A percentile compares a stretch with the other conserved stretches of the same genome.
phyloP scores from a whole-genome alignment of 2,888 invertebrate genomes.

The Drosophila pseudotalamancana region DNA sequence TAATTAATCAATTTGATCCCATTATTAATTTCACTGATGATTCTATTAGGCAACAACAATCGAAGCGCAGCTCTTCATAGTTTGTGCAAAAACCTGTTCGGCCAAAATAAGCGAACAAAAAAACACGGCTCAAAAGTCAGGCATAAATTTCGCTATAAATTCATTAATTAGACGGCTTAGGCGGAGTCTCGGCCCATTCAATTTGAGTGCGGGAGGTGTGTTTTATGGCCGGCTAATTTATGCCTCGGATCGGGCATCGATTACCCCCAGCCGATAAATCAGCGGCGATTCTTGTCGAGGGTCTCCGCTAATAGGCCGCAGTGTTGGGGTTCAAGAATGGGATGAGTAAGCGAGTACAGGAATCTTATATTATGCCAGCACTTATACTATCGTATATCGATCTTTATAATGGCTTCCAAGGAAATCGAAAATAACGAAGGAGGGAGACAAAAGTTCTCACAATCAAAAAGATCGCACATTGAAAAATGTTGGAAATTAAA shows the following conservation, averaged over 20 bases:
- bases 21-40: constrained; percentile 64
- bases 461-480: not conserved
- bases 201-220: constrained; percentile 32
- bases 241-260: constrained; percentile 14
- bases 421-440: no score
- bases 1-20: constrained; percentile 71
- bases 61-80: constrained; percentile 27
- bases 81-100: constrained; percentile 43
- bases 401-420: not conserved
- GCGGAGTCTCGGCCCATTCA: not conserved
- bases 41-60: constrained; percentile 60
- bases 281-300: constrained; percentile 8
- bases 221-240: constrained; percentile 49
- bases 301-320: constrained; percentile 1
- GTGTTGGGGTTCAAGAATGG: not conserved
- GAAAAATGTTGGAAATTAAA: not conserved
- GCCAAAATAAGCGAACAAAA: not conserved
- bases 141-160: constrained; percentile 58
- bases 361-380: not conserved
- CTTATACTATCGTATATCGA: no score
- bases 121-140: constrained; percentile 1
- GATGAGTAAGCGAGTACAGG: constrained; percentile 3
- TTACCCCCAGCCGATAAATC: constrained; percentile 33
- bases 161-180: constrained; percentile 55
- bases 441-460: no score